Evolutionary conservation across 2,797 vertebrate species (phyloP).

Genomic region (Enteromius argenteus): DNA sequence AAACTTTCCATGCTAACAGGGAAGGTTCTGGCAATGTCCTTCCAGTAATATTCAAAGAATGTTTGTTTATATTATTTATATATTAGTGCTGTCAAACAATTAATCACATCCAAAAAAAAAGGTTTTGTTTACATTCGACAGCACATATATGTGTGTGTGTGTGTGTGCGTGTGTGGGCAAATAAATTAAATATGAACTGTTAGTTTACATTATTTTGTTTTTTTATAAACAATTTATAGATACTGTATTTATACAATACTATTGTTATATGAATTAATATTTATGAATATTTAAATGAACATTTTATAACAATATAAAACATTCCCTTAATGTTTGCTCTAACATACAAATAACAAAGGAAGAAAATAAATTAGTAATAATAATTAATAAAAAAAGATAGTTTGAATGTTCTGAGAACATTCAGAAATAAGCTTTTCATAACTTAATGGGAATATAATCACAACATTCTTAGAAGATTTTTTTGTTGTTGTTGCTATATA

Average conservation of each 20-base stretch:
- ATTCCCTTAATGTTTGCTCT: neutral
- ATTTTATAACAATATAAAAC: neutral
- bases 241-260: too few species aligned
- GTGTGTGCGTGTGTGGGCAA: too few species aligned
- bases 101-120: too few species aligned
- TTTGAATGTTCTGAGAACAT: neutral
- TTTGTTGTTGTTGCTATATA: neutral
- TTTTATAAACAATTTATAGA: too few species aligned
- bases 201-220: too few species aligned
- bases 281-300: too few species aligned
- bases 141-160: too few species aligned
- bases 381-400: too few species aligned
- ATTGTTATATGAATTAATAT: too few species aligned
- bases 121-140: too few species aligned
- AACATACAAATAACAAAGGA: neutral
- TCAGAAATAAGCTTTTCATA: neutral
- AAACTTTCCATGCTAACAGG: neutral
- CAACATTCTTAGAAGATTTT: neutral
- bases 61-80: neutral
- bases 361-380: neutral
- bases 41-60: neutral
- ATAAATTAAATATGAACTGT: too few species aligned
- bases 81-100: too few species aligned
- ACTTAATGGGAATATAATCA: neutral
- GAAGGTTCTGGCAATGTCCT: neutral